Base-by-base conservation (phyloP, 2,888 invertebrate genomes). In the Diaprepes abbreviatus region DNA sequence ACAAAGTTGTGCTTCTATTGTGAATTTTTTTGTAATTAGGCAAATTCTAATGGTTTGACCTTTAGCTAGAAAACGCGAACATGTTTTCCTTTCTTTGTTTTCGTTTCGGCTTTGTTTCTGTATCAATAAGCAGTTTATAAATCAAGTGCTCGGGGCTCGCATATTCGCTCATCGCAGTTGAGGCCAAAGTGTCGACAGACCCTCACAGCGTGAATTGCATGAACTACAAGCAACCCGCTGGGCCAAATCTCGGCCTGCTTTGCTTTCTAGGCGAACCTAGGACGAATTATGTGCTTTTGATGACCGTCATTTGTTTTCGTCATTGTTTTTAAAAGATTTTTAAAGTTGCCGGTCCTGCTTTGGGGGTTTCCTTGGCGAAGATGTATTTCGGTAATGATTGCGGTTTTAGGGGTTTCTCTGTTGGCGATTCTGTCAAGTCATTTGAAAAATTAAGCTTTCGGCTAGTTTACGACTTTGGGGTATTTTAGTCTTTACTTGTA, bases 161-260 rank as follows among this genome's bases (percentile, higher is more conserved):
- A 60, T 54, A 66, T 66, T 67, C 67, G 63, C 63, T 54, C 54
- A 38, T 57, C 55, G 57, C 59, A 35, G 58, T 54, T 63, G 66
- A 71, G 71, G 71, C 68, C 75, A 77, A 76, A 77, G 78, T 77
- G 78, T 72, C 76, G 77, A 78, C 78, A 76, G 75, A 72, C 71
- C 71, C 69, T 71, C 77, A 16, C 78, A 75, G 77, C 77, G 74
- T 77, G 78, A 65, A 63, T 66, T 67, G 73, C 75, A 76, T 74
- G 74, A 76, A 76, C 76, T 77, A 79, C 79, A 79, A 76, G 79
- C 62, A 43, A 73, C 79, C 77, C 75, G 77, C 76, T 74, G 79
- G 10, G 79, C 63, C 71, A 70, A 73, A 66, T 73, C 74, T 73
- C 73, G 71, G 77, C 71, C 74, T 52, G 58, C 70, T 70, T 72